A percentile compares a stretch with the other conserved stretches of the same genome.
These are phyloP conservation scores for Littorina saxatilis DNA, from an alignment of 1,140 invertebrate genomes.

Conservation along the genomic window DNA sequence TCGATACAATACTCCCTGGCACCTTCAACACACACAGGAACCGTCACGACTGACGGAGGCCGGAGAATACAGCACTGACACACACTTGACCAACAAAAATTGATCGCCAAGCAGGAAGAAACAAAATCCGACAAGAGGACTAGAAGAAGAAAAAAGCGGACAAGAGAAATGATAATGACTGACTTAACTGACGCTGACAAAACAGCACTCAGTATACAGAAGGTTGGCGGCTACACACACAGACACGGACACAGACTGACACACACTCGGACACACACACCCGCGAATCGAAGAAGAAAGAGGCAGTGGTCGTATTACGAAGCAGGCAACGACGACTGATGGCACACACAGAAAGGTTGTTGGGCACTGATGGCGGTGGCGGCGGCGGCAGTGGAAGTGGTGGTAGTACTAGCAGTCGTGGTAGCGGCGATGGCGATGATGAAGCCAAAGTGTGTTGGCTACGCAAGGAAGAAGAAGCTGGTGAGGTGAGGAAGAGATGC, in stretches of 20 bases:
- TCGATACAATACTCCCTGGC: too few relatives aligned
- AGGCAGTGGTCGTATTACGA: not conserved
- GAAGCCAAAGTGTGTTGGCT: not conserved
- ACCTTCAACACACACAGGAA: too few relatives aligned
- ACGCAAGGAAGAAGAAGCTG: constrained; percentile 4
- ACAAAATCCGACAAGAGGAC: too few relatives aligned
- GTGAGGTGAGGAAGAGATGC: not conserved
- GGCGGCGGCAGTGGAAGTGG: constrained; percentile 6
- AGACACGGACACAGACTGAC: too few relatives aligned
- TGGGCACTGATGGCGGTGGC: not conserved
- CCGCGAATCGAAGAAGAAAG: too few relatives aligned
- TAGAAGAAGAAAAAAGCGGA: not conserved
- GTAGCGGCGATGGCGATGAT: not conserved
- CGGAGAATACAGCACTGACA: not conserved
- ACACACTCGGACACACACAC: too few relatives aligned
- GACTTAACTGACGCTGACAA: not conserved
- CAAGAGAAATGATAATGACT: constrained; percentile 10
- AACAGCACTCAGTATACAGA: constrained; percentile 1
- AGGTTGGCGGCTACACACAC: too few relatives aligned
- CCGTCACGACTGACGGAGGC: too few relatives aligned
- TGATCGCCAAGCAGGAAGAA: too few relatives aligned
- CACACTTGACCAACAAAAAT: not conserved
- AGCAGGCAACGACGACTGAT: not conserved
- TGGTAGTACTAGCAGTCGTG: not conserved
- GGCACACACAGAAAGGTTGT: not conserved